These are phyloP conservation scores for Trissolcus basalis DNA, from an alignment of 1,140 invertebrate species.

Conservation along the genomic window DNA sequence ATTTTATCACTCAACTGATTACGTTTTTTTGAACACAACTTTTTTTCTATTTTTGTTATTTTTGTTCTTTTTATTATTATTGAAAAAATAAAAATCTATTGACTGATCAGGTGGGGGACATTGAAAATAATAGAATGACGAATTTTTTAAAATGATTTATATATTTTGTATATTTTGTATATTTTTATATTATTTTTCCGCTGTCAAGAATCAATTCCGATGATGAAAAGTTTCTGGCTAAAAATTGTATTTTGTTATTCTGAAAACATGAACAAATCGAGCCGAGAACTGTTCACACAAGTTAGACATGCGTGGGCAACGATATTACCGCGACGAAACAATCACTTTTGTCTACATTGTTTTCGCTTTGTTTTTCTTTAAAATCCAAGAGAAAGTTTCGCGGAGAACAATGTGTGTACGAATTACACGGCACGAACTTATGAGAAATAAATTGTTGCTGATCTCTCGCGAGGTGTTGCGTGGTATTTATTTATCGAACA, in stretches of 20 bases:
- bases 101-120: too few species aligned
- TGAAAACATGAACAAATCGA: not conserved
- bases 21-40: too few species aligned
- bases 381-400: constrained; percentile 50
- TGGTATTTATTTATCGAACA: constrained; percentile 37
- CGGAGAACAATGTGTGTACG: constrained; percentile 51
- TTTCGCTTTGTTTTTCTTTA: constrained; percentile 51
- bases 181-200: too few species aligned
- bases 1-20: too few species aligned
- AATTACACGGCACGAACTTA: constrained; percentile 48
- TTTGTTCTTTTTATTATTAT: too few species aligned
- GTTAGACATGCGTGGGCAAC: constrained; percentile 44
- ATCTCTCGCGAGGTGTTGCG: constrained; percentile 48
- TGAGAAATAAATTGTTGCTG: constrained; percentile 43
- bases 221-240: too few species aligned
- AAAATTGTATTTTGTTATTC: not conserved
- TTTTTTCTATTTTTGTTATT: too few species aligned
- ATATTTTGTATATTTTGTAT: too few species aligned
- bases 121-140: too few species aligned
- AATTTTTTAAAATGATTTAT: too few species aligned
- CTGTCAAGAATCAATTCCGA: too few species aligned
- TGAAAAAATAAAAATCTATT: too few species aligned
- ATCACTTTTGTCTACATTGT: constrained; percentile 57
- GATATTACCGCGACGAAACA: constrained; percentile 47
- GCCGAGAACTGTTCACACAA: constrained; percentile 20